phyloP scores from a whole-genome alignment of 1,140 invertebrate species.

The Leptestheria dahalacensis region DNA sequence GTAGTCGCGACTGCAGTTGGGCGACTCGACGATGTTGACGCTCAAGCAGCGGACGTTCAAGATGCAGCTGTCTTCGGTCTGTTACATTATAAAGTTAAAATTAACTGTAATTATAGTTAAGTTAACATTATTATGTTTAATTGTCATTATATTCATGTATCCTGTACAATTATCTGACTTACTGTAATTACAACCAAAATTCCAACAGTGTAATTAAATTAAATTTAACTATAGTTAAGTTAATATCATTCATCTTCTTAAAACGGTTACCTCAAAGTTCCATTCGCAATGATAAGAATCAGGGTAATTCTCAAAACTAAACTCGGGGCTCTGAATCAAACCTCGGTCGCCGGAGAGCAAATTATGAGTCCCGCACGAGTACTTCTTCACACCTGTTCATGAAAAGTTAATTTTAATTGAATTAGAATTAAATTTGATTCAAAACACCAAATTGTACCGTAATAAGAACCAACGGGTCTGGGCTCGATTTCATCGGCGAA shows the following conservation, averaged over 20 bases:
- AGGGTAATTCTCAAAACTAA: not conserved
- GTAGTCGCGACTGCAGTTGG: not conserved
- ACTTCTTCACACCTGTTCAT: not conserved
- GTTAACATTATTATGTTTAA: no score
- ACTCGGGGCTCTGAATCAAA: not conserved
- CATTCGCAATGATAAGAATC: slow-evolving; percentile 2
- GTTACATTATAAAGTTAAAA: not conserved
- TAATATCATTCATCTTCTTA: no score
- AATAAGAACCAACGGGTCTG: not conserved
- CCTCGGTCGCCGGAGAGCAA: not conserved
- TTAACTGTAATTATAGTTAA: no score
- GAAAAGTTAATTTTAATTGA: not conserved
- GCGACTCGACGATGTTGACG: not conserved
- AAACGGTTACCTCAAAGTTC: slow-evolving; percentile 5
- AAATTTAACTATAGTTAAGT: not conserved
- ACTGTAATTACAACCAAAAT: not conserved
- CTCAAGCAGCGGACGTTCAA: not conserved
- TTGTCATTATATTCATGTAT: no score
- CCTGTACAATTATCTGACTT: no score
- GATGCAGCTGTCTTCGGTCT: not conserved
- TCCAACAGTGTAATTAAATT: not conserved
- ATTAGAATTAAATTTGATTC: not conserved
- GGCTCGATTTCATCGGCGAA: not conserved
- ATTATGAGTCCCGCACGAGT: not conserved
- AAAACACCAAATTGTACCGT: not conserved